Evolutionary conservation across 1,140 invertebrate species (phyloP).

Genomic region (Scylla paramamosain): DNA sequence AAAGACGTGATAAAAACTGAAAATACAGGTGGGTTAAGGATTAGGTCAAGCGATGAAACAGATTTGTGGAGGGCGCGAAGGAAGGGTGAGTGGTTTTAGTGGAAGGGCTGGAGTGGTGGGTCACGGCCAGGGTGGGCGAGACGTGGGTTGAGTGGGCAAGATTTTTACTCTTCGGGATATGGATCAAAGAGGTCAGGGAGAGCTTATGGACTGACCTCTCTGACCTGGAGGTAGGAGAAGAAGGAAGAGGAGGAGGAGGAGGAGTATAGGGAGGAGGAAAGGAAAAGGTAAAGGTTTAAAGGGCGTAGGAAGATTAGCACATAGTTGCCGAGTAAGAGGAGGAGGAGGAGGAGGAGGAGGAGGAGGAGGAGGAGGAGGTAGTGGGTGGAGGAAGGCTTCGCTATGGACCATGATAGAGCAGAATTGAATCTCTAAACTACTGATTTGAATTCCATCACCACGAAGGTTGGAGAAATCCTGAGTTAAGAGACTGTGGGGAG

Average conservation of each 20-base stretch:
- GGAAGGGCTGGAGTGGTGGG: no score
- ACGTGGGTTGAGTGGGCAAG: background rate
- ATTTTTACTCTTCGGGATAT: background rate
- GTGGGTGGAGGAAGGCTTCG: background rate
- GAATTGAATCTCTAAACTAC: no score
- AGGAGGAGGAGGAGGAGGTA: background rate
- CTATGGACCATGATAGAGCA: no score
- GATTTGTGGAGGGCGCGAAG: no score
- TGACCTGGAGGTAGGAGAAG: background rate
- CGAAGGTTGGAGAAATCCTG: no score
- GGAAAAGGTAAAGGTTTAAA: background rate
- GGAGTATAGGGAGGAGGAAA: background rate
- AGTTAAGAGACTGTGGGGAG: background rate
- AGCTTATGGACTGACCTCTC: no score
- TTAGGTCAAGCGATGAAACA: no score
- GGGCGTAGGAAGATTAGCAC: background rate
- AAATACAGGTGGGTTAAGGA: background rate
- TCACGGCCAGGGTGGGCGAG: no score
- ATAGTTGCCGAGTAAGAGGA: background rate
- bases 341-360: slow-evolving; percentile 16
- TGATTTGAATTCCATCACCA: no score
- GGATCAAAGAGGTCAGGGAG: background rate
- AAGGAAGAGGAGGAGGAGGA: background rate
- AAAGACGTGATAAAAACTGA: background rate
- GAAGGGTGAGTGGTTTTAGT: no score